phyloP scores from a whole-genome alignment of 1,140 invertebrate species.

The Papilio dardanus region DNA sequence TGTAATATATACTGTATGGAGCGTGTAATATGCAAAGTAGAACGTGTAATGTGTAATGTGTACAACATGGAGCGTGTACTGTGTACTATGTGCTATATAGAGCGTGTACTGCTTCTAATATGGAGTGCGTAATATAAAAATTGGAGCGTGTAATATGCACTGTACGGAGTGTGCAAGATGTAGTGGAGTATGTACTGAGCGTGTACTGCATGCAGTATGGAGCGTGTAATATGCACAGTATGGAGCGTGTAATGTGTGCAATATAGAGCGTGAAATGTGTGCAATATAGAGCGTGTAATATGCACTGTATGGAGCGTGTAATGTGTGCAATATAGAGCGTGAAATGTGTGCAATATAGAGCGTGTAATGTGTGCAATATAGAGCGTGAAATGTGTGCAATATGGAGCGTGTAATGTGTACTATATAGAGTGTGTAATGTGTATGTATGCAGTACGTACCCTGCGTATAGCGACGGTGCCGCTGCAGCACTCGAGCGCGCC shows the following conservation, averaged over 20 bases:
- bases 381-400: neutral
- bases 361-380: neutral
- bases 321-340: no score
- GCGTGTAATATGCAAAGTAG: no score
- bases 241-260: neutral
- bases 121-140: no score
- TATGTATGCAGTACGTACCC: slow-evolving; percentile 82
- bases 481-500: slow-evolving; percentile 98
- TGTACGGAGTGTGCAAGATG: neutral
- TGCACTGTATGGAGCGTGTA: no score
- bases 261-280: neutral
- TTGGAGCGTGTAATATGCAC: no score
- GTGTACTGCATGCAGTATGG: neutral
- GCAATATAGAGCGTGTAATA: neutral
- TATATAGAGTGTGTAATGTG: neutral
- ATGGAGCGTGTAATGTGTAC: neutral
- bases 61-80: neutral
- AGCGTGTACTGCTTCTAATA: no score
- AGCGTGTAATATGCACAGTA: neutral
- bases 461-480: slow-evolving; percentile 93
- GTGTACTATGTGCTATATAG: no score
- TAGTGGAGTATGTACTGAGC: no score
- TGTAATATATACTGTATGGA: no score
- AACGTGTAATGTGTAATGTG: no score
- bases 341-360: neutral